Evolutionary conservation across 2,888 invertebrate species (phyloP).

Genomic region (Drosophila demipolita): DNA sequence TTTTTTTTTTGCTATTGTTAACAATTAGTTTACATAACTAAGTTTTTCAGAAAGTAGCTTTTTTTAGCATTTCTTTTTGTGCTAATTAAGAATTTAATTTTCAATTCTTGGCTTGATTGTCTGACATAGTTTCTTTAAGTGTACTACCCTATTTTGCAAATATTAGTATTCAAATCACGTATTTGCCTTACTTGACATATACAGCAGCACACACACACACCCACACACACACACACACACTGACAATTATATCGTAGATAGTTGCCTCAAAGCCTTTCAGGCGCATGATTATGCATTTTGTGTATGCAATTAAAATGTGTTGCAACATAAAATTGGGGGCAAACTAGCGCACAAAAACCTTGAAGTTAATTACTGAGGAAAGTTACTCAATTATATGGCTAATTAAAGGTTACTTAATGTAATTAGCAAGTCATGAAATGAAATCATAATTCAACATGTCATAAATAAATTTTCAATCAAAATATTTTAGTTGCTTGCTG

Average conservation of each 20-base stretch:
- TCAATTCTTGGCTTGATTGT: not conserved
- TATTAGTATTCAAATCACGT: conserved; percentile 75
- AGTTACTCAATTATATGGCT: conserved; percentile 41
- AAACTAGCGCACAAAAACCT: conserved; percentile 51
- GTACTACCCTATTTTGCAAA: conserved; percentile 32
- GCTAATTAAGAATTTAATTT: conserved; percentile 27
- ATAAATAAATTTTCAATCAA: not conserved
- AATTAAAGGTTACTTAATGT: not conserved
- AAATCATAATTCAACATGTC: not conserved
- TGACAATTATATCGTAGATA: conserved; percentile 1
- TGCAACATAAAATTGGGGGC: conserved; percentile 46
- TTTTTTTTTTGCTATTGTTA: too few relatives aligned
- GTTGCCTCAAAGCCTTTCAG: conserved; percentile 11
- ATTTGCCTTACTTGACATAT: conserved; percentile 63
- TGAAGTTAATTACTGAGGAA: conserved; percentile 55
- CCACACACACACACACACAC: conserved; percentile 1
- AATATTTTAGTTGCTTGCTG: not conserved
- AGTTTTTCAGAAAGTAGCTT: not conserved
- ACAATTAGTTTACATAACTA: not conserved
- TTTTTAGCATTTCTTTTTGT: conserved; percentile 8
- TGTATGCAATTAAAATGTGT: conserved; percentile 56
- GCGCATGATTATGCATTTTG: conserved; percentile 77
- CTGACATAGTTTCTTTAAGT: conserved; percentile 45
- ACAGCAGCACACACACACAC: conserved; percentile 21
- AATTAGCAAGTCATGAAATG: not conserved